These are phyloP conservation scores for Plotosus lineatus DNA, from an alignment of 2,113 vertebrate species.

Conservation along the genomic window DNA sequence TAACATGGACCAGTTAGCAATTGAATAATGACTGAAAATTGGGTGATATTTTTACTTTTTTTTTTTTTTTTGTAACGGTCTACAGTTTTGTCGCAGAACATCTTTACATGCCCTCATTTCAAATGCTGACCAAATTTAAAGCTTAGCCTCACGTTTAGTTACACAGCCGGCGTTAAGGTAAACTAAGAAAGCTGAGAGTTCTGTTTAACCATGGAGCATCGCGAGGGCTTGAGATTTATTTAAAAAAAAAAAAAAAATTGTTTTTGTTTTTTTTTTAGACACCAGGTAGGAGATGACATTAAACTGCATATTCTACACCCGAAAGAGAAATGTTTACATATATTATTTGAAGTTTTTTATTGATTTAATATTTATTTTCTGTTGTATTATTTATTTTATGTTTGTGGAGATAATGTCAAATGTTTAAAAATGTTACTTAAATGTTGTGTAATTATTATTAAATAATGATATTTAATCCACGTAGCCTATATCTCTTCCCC, in stretches of 20 bases:
- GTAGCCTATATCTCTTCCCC: neutral
- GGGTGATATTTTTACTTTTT: slow-evolving; percentile 34
- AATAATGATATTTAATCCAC: slow-evolving; percentile 16
- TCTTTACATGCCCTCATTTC: slow-evolving; percentile 14
- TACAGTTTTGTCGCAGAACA: slow-evolving; percentile 7
- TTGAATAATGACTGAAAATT: slow-evolving; percentile 37
- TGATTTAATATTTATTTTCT: slow-evolving; percentile 56
- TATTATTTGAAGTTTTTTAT: slow-evolving; percentile 44
- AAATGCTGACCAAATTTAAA: slow-evolving; percentile 13
- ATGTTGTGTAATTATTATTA: slow-evolving; percentile 38
- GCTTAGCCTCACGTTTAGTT: slow-evolving; percentile 3
- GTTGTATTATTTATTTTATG: slow-evolving; percentile 53
- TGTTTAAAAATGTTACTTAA: slow-evolving; percentile 27
- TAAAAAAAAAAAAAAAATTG: no score
- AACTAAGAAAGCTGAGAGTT: neutral
- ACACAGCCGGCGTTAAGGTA: no score
- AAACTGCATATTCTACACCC: slow-evolving; percentile 7
- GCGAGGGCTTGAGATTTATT: slow-evolving; percentile 17
- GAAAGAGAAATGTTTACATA: slow-evolving; percentile 42
- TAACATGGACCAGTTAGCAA: slow-evolving; percentile 28
- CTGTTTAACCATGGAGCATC: slow-evolving; percentile 16
- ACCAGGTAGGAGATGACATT: neutral
- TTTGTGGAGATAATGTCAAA: slow-evolving; percentile 18
- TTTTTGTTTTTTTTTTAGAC: slow-evolving; percentile 22
- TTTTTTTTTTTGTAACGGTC: slow-evolving; percentile 39